phyloP scores from a whole-genome alignment of 2,888 invertebrate species.

The Ectobius pallidus region DNA sequence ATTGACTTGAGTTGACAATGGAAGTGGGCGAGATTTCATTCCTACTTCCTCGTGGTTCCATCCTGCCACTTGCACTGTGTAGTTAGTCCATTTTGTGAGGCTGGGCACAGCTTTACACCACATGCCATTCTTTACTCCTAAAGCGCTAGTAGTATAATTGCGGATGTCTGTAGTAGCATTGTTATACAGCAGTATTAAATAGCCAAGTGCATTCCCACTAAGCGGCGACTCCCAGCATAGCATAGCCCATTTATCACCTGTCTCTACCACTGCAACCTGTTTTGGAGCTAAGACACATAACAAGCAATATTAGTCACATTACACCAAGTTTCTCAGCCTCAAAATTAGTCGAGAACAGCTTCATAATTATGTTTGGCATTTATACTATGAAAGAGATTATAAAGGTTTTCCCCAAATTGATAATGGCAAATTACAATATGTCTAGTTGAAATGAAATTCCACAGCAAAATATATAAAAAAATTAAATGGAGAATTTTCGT shows the following conservation, averaged over 20 bases:
- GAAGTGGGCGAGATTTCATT: conserved; percentile 7
- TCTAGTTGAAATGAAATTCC: no score
- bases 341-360: no score
- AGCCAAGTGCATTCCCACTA: conserved; percentile 30
- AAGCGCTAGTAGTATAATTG: background rate
- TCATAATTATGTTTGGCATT: no score
- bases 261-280: conserved; percentile 6
- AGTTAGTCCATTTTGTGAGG: conserved; percentile 7
- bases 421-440: no score
- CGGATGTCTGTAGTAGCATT: background rate
- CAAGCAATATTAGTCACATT: no score
- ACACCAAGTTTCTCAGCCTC: no score
- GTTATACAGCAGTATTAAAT: conserved; percentile 1
- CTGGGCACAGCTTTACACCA: conserved; percentile 18
- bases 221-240: conserved; percentile 27
- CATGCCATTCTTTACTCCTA: background rate
- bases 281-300: conserved; percentile 23
- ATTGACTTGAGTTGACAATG: conserved; percentile 21
- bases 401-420: no score
- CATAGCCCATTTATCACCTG: conserved; percentile 2
- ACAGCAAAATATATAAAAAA: no score
- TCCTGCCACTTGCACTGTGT: conserved; percentile 26
- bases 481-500: no score
- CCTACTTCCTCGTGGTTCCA: conserved; percentile 35
- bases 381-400: no score